Evolutionary conservation across 2,888 invertebrate genomes (phyloP).

Genomic region (Drosophila rubida): DNA sequence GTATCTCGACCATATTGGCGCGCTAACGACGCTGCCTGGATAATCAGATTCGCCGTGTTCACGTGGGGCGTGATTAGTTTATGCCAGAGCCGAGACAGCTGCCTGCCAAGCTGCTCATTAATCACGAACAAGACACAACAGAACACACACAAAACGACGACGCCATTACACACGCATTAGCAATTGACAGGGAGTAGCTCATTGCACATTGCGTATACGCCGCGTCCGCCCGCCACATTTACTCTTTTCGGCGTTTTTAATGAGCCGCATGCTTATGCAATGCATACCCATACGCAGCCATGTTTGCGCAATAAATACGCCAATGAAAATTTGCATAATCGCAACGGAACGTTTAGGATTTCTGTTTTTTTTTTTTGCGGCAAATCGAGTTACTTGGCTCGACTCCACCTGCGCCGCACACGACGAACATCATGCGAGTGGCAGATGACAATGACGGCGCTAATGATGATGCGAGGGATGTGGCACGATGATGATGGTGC

Average conservation of each 20-base stretch:
- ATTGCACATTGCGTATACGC: conserved; percentile 34
- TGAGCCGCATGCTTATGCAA: conserved; percentile 75
- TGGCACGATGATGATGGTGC: conserved; percentile 40
- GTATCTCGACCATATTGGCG: conserved; percentile 83
- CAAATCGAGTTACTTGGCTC: neutral
- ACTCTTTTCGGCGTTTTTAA: conserved; percentile 49
- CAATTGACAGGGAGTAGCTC: conserved; percentile 7
- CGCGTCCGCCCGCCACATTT: conserved; percentile 30
- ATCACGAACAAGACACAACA: conserved; percentile 56
- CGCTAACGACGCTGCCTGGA: conserved; percentile 22
- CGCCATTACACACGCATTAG: conserved; percentile 56
- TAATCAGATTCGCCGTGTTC: conserved; percentile 16
- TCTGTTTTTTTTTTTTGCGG: too few relatives aligned
- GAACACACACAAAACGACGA: conserved; percentile 15
- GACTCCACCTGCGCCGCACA: neutral
- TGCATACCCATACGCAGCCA: conserved; percentile 34
- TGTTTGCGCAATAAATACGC: conserved; percentile 68
- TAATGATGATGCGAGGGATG: conserved; percentile 1
- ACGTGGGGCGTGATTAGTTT: conserved; percentile 27
- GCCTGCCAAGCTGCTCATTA: conserved; percentile 61
- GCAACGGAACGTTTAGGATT: conserved; percentile 14
- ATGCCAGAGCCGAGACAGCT: conserved; percentile 26
- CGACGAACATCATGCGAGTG: neutral
- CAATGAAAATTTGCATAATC: conserved; percentile 73
- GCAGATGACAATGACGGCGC: too few relatives aligned